Conservation (phyloP, 2,888 invertebrate species). For the Poecilus cupreus region DNA sequence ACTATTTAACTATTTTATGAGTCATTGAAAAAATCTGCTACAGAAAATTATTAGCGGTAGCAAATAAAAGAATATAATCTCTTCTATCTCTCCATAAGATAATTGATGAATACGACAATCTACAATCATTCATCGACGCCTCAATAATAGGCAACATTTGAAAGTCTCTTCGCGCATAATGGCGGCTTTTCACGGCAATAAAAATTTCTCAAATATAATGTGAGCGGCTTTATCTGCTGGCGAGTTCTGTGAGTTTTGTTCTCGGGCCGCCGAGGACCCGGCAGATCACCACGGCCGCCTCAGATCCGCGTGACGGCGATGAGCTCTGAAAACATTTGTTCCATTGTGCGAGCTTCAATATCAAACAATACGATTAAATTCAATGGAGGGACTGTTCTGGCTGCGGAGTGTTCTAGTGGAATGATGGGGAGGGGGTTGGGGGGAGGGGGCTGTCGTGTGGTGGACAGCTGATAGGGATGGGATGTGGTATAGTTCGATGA, state of each 20-base stretch:
- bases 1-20: too few relatives aligned
- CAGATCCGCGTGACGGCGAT: constrained; percentile 27
- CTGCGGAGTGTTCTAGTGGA: too few relatives aligned
- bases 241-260: neutral
- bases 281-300: neutral
- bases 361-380: constrained; percentile 59
- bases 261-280: too few relatives aligned
- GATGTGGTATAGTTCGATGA: too few relatives aligned
- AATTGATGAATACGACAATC: constrained; percentile 1
- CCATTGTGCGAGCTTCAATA: constrained; percentile 58
- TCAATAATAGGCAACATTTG: neutral
- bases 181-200: constrained; percentile 44
- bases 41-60: neutral
- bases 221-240: neutral
- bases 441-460: too few relatives aligned
- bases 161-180: constrained; percentile 9
- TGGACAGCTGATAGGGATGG: neutral
- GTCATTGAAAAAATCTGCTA: too few relatives aligned
- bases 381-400: constrained; percentile 54
- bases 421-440: neutral
- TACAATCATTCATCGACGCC: too few relatives aligned
- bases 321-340: constrained; percentile 56
- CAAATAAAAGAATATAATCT: neutral
- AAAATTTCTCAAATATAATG: constrained; percentile 24
- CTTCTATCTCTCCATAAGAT: neutral